Percentiles rank a stretch among this genome's conserved stretches.
Evolutionary conservation across 2,888 invertebrate genomes (phyloP).

Genomic region (Cataglyphis rosenhaueri): DNA sequence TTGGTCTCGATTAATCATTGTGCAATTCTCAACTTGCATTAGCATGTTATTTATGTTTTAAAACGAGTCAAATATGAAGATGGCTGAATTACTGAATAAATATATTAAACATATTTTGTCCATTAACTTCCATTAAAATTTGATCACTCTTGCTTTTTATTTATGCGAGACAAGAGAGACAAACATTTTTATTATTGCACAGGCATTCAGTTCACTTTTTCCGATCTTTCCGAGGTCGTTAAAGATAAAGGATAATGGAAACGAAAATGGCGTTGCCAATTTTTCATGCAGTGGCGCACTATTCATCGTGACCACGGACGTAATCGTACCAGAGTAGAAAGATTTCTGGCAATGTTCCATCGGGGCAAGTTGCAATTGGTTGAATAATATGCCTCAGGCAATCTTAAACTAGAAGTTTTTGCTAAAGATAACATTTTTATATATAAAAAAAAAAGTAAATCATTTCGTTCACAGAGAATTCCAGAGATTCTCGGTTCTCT

Average conservation of each 20-base stretch:
- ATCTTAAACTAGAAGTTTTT: not conserved
- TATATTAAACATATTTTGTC: not conserved
- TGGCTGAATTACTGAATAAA: not conserved
- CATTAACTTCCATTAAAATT: constrained; percentile 10
- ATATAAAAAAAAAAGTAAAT: not conserved
- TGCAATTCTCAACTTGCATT: not conserved
- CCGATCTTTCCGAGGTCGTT: constrained; percentile 21
- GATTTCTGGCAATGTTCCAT: constrained; percentile 61
- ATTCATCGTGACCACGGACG: constrained; percentile 44
- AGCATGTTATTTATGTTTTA: not conserved
- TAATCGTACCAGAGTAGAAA: constrained; percentile 30
- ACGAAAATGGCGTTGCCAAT: constrained; percentile 43
- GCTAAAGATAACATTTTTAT: constrained; percentile 19
- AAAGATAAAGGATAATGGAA: constrained; percentile 38
- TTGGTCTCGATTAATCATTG: not conserved
- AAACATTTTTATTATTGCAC: constrained; percentile 2
- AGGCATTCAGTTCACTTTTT: constrained; percentile 11
- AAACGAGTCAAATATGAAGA: not conserved
- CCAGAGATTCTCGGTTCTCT: not conserved
- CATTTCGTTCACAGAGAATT: not conserved
- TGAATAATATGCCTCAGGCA: constrained; percentile 45
- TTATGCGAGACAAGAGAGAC: not conserved
- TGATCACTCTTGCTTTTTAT: not conserved
- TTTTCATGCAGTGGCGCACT: constrained; percentile 40
- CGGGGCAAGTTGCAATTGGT: constrained; percentile 44